Evolutionary conservation across 1,140 invertebrate species (phyloP).

Genomic region (Formica selysi): DNA sequence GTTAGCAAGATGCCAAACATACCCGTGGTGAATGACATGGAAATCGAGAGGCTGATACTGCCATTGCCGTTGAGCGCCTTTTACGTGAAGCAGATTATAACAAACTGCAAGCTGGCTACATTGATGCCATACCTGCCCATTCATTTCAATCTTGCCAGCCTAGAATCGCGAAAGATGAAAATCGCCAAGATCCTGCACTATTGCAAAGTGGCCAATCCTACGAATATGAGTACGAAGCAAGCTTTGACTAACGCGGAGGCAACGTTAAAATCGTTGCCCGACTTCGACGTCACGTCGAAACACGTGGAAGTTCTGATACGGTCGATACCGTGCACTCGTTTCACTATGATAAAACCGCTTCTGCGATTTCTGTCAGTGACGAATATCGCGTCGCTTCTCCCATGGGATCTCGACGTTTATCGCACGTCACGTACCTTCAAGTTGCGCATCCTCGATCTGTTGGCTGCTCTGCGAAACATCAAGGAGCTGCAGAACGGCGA

Average conservation of each 20-base stretch:
- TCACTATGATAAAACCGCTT: slow-evolving; percentile 46
- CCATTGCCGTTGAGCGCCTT: background rate
- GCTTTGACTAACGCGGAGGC: slow-evolving; percentile 3
- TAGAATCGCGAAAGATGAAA: slow-evolving; percentile 36
- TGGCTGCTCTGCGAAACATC: slow-evolving; percentile 20
- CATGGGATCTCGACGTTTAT: slow-evolving; percentile 40
- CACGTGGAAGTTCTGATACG: slow-evolving; percentile 25
- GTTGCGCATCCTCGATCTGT: background rate
- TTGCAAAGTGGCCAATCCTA: slow-evolving; percentile 30
- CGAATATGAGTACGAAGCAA: slow-evolving; percentile 15
- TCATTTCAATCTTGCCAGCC: slow-evolving; percentile 29
- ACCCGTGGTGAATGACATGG: slow-evolving; percentile 36
- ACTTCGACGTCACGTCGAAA: slow-evolving; percentile 22
- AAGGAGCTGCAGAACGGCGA: slow-evolving; percentile 11
- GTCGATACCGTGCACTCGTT: slow-evolving; percentile 42
- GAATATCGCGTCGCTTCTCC: slow-evolving; percentile 30
- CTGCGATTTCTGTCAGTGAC: slow-evolving; percentile 13
- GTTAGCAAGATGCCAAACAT: slow-evolving; percentile 45
- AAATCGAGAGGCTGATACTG: slow-evolving; percentile 34
- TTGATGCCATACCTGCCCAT: slow-evolving; percentile 48
- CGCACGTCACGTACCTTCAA: slow-evolving; percentile 16
- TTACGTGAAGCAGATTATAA: background rate
- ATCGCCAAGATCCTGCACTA: slow-evolving; percentile 22
- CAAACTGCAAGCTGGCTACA: background rate
- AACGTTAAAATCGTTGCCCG: background rate